These are phyloP conservation scores for Clunio marinus DNA, from an alignment of 2,888 invertebrate species.

Conservation along the genomic window DNA sequence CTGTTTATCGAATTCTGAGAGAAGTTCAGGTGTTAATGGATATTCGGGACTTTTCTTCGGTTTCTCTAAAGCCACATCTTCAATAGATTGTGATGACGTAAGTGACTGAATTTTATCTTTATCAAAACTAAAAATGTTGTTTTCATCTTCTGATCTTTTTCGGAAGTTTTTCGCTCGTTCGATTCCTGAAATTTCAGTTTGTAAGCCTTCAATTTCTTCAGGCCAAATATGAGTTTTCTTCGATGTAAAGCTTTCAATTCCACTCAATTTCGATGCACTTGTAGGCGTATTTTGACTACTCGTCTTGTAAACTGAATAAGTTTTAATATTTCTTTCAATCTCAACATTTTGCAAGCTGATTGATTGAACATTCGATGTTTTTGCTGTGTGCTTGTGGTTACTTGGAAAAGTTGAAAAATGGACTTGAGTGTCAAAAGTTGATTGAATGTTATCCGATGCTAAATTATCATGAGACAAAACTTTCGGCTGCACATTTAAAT, in stretches of 20 bases:
- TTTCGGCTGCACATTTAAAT: slow-evolving; percentile 47
- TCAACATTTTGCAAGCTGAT: slow-evolving; percentile 68
- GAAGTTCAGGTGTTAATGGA: slow-evolving; percentile 56
- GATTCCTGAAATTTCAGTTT: slow-evolving; percentile 54
- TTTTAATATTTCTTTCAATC: slow-evolving; percentile 57
- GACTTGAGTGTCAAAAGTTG: slow-evolving; percentile 58
- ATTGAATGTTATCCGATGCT: slow-evolving; percentile 51
- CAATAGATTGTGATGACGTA: slow-evolving; percentile 49
- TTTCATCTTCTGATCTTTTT: slow-evolving; percentile 63
- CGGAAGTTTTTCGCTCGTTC: slow-evolving; percentile 56
- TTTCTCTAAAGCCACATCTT: slow-evolving; percentile 53
- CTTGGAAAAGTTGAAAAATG: slow-evolving; percentile 62
- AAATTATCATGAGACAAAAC: slow-evolving; percentile 60
- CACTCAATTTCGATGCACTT: neutral
- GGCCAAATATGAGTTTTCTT: slow-evolving; percentile 56
- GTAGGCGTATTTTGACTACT: neutral
- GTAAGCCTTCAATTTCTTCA: slow-evolving; percentile 55
- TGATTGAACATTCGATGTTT: slow-evolving; percentile 61
- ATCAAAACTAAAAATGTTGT: slow-evolving; percentile 71
- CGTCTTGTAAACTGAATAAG: slow-evolving; percentile 32
- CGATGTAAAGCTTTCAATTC: slow-evolving; percentile 10
- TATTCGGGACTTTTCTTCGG: slow-evolving; percentile 56
- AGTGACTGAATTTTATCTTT: slow-evolving; percentile 70
- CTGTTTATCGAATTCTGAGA: slow-evolving; percentile 61
- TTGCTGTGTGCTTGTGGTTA: slow-evolving; percentile 54